These are phyloP conservation scores for Antedon mediterranea DNA, from an alignment of 53 echinoderm and acorn worm species.

Conservation along the genomic window DNA sequence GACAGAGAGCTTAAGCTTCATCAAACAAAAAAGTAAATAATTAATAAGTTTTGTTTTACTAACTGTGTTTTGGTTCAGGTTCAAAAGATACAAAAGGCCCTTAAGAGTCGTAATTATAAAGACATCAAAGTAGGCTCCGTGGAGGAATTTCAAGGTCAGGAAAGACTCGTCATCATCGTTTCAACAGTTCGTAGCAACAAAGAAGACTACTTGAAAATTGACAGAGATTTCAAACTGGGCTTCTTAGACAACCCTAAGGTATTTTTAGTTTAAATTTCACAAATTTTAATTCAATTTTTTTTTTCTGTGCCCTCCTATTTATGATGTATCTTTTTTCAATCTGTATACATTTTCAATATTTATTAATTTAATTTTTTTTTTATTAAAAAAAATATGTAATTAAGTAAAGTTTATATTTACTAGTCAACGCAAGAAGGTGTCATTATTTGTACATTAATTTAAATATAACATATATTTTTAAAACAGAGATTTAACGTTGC, in stretches of 20 bases:
- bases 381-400: too few relatives aligned
- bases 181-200: conserved; percentile 97
- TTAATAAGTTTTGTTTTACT: neutral
- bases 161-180: conserved; percentile 73
- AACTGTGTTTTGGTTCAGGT: conserved; percentile 33
- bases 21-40: too few relatives aligned
- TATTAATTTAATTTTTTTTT: too few relatives aligned
- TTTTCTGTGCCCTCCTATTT: too few relatives aligned
- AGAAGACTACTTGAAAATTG: conserved; percentile 67
- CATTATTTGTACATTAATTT: too few relatives aligned
- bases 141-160: conserved; percentile 96
- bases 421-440: too few relatives aligned
- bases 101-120: conserved; percentile 36
- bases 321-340: too few relatives aligned
- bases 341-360: too few relatives aligned
- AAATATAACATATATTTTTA: too few relatives aligned
- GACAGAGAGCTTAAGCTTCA: too few relatives aligned
- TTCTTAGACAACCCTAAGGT: conserved; percentile 94
- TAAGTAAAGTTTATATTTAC: too few relatives aligned
- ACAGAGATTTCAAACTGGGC: conserved; percentile 79
- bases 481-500: conserved; percentile 84
- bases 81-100: conserved; percentile 62
- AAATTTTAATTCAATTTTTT: too few relatives aligned
- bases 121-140: conserved; percentile 97
- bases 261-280: neutral